Percentiles rank a stretch among this genome's conserved stretches.
These are phyloP conservation scores for Danionella dracula DNA, from an alignment of 2,797 vertebrate species.

Conservation along the genomic window DNA sequence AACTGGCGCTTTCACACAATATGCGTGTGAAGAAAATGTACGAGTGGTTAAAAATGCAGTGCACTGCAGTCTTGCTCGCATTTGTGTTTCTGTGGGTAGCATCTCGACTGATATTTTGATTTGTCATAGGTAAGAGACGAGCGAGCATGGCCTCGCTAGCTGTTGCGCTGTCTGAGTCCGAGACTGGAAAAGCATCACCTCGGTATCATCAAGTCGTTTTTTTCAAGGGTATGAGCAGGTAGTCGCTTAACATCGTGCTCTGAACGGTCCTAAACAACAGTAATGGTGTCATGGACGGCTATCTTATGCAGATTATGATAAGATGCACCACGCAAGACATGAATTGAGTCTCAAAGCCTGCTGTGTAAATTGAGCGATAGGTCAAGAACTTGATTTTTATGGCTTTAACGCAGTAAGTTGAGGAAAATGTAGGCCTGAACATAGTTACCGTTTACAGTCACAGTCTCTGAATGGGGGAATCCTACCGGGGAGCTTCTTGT, in stretches of 20 bases:
- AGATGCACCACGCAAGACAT: not conserved
- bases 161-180: constrained; percentile 32
- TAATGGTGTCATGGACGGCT: not conserved
- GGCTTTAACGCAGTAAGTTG: constrained; percentile 13
- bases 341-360: not conserved
- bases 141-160: constrained; percentile 18
- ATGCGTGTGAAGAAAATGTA: not conserved
- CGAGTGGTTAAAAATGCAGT: not conserved
- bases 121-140: constrained; percentile 27
- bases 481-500: no score
- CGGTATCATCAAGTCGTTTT: not conserved
- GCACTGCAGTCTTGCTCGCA: not conserved
- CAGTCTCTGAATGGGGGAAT: constrained; percentile 1
- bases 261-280: not conserved
- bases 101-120: constrained; percentile 35
- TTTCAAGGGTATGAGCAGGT: not conserved
- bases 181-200: not conserved
- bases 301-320: not conserved
- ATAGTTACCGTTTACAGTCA: constrained; percentile 10
- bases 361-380: not conserved
- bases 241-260: not conserved
- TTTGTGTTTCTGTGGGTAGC: not conserved
- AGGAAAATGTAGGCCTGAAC: not conserved
- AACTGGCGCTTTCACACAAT: not conserved
- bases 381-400: constrained; percentile 11